Conservation (phyloP, 1,140 invertebrate species). For the Drosophila ananassae region DNA sequence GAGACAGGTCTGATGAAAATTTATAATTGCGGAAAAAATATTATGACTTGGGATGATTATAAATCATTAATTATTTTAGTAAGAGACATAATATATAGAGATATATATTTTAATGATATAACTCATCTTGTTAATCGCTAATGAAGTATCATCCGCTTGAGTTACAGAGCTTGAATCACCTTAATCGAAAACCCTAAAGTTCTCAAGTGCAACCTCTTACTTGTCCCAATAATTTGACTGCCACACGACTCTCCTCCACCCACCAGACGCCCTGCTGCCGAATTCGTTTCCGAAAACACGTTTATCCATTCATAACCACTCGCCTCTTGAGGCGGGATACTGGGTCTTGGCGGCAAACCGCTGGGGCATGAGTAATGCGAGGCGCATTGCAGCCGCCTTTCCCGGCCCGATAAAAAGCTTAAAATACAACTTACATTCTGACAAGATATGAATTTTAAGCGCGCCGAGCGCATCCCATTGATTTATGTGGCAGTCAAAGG, state of each 20-base stretch:
- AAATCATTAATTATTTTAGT: neutral
- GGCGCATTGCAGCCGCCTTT: slow-evolving; percentile 68
- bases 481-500: slow-evolving; percentile 63
- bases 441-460: slow-evolving; percentile 80
- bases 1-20: slow-evolving; percentile 21
- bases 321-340: slow-evolving; percentile 17
- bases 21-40: neutral
- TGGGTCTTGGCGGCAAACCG: slow-evolving; percentile 26
- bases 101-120: too few relatives aligned
- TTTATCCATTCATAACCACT: slow-evolving; percentile 51
- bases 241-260: neutral
- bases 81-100: too few relatives aligned
- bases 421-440: slow-evolving; percentile 79
- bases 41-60: neutral
- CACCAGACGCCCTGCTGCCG: neutral
- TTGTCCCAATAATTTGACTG: slow-evolving; percentile 33
- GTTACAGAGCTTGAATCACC: slow-evolving; percentile 25
- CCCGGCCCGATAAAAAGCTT: slow-evolving; percentile 76
- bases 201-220: slow-evolving; percentile 11
- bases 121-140: too few relatives aligned
- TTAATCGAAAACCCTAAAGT: slow-evolving; percentile 11
- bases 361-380: slow-evolving; percentile 67
- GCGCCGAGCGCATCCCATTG: slow-evolving; percentile 52
- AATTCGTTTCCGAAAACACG: neutral
- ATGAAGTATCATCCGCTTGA: neutral